These are phyloP conservation scores for Antheraea pernyi DNA, from an alignment of 1,140 invertebrate species.

Conservation along the genomic window DNA sequence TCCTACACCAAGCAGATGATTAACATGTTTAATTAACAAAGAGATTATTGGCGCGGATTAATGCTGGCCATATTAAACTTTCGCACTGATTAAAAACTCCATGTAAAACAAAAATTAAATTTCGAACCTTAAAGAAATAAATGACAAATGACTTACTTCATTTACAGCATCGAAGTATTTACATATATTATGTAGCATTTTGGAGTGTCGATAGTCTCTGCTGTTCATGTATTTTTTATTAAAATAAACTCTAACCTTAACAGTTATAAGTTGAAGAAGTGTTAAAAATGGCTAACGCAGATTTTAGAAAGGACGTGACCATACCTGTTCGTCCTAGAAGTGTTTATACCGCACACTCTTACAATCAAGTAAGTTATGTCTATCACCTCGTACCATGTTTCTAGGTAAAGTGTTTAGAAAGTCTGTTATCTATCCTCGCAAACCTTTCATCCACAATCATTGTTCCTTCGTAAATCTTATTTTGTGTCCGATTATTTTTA, in stretches of 20 bases:
- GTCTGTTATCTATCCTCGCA: no score
- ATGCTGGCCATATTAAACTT: no score
- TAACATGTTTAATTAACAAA: no score
- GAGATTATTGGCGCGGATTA: no score
- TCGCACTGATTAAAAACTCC: no score
- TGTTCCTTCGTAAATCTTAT: no score
- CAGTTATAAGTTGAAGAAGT: conserved; percentile 58
- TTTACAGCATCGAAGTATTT: conserved; percentile 45
- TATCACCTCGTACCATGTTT: no score
- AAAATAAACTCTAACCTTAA: conserved; percentile 50
- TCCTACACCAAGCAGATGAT: no score
- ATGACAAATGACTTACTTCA: conserved; percentile 55
- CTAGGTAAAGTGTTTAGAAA: no score
- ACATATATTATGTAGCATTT: conserved; percentile 73
- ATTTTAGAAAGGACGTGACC: conserved; percentile 67
- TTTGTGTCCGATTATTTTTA: no score
- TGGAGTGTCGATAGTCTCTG: conserved; percentile 53
- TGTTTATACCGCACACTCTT: conserved; percentile 75
- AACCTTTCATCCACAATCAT: no score
- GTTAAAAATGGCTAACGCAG: conserved; percentile 68
- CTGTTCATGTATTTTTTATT: conserved; percentile 63
- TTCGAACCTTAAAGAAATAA: conserved; percentile 52
- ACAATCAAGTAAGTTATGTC: conserved; percentile 56
- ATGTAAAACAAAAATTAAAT: conserved; percentile 34
- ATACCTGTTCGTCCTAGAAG: conserved; percentile 71